Base-by-base conservation (phyloP, 2,888 invertebrate genomes). In the Synergus gifuensis region DNA sequence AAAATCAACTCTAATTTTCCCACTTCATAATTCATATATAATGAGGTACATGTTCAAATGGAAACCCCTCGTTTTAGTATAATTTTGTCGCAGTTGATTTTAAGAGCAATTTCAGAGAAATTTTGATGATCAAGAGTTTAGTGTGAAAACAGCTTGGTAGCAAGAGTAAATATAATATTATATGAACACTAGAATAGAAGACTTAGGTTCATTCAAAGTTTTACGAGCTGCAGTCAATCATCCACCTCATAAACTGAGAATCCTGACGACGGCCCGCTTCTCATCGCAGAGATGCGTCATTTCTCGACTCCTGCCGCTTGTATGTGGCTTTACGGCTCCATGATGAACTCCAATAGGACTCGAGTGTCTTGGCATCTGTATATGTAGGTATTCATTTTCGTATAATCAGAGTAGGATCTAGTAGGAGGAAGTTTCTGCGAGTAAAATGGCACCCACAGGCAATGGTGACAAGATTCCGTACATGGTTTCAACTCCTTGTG, bases 341-440 rank as follows among this genome's bases (percentile, higher is more conserved):
- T 73, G 54, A 73, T 73, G 73, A 73, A 73, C 73, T 73, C 73
- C 54, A 54, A 73, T 73, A 49, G 46, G 40, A 73, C n/a, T 54
- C 73, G n/a, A 40, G 54, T 73, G 54, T 58, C 54, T 5, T 36
- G 12, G 5, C 40, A 49, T 28, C 73, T 36, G 5, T 73, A 58
- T 22, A 58, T 18, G 9, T 36, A 54, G 73, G 12, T 54, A 73
- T 73, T 73, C 22, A 73, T 54, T 36, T n/a, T 1, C 40, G 12
- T n/a, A 40, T 54, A 73, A 54, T 49, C n/a, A 49, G 54, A 40
- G 36, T 36, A 9, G 9, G 49, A 36, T 42, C 54, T 7, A 58
- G 62, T 77, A 7, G 46, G 28, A 46, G 60, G 76, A 60, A 62
- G 63, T 77, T 62, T 40, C 42, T 14, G 5, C 14, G 64, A 42